Evolutionary conservation across 2,113 vertebrate species (phyloP).

Genomic region (Chaetura pelagica): DNA sequence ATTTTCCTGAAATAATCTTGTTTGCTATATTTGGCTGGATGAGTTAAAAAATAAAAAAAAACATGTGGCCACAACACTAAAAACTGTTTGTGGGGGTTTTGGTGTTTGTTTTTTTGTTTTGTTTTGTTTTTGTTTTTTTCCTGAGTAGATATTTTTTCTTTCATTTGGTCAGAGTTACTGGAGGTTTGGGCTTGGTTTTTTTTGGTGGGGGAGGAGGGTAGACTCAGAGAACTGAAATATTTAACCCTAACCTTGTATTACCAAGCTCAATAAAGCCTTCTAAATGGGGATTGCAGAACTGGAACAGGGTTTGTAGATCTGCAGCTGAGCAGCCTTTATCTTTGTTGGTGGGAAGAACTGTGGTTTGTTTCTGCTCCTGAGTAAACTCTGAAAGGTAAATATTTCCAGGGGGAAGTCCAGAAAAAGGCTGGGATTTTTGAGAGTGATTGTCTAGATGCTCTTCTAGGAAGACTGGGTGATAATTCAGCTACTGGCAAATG

Average conservation of each 20-base stretch:
- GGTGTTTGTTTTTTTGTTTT: too few species aligned
- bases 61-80: not conserved
- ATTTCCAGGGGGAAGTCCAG: not conserved
- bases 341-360: not conserved
- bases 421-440: not conserved
- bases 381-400: not conserved
- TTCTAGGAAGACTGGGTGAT: not conserved
- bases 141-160: not conserved
- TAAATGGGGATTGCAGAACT: not conserved
- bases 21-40: not conserved
- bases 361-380: not conserved
- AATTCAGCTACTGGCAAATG: not conserved
- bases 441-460: not conserved
- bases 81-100: too few species aligned
- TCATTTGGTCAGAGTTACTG: not conserved
- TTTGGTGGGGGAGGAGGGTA: accelerated
- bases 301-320: not conserved
- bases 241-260: not conserved
- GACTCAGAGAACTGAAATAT: not conserved
- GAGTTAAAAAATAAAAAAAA: not conserved
- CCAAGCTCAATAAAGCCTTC: not conserved
- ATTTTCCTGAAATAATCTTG: not conserved
- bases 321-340: not conserved
- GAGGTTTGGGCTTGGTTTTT: not conserved
- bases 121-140: too few species aligned